phyloP scores from a whole-genome alignment of 1,140 invertebrate species.

The Xylocopa sonorina region DNA sequence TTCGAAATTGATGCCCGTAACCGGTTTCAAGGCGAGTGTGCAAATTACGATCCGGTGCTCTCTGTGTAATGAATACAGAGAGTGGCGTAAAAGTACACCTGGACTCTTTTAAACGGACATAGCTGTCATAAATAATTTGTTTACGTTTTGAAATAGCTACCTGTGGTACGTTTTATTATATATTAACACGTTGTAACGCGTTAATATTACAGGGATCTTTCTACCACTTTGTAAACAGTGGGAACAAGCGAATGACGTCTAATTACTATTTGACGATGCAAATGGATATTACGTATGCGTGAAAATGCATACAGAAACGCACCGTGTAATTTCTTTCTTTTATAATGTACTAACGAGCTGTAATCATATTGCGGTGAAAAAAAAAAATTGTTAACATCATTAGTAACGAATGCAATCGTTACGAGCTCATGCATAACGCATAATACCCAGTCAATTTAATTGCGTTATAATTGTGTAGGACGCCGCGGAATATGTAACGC shows the following conservation, averaged over 20 bases:
- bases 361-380: constrained; percentile 26
- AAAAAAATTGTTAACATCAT: constrained; percentile 48
- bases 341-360: constrained; percentile 45
- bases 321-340: constrained; percentile 44
- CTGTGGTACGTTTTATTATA: too few relatives aligned
- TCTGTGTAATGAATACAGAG: background rate
- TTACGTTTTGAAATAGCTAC: background rate
- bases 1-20: too few relatives aligned
- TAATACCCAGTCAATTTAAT: constrained; percentile 49
- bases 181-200: background rate
- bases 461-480: constrained; percentile 34
- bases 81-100: background rate
- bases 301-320: constrained; percentile 44
- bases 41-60: too few relatives aligned
- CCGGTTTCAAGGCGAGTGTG: too few relatives aligned
- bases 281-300: constrained; percentile 52
- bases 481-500: constrained; percentile 15
- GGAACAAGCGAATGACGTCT: constrained; percentile 18
- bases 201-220: background rate
- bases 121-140: background rate
- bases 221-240: background rate
- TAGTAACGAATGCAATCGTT: constrained; percentile 44
- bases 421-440: constrained; percentile 46
- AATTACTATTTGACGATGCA: constrained; percentile 40
- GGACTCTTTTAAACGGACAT: background rate